Conservation (phyloP, 2,113 vertebrate species). For the Octodon degus region DNA sequence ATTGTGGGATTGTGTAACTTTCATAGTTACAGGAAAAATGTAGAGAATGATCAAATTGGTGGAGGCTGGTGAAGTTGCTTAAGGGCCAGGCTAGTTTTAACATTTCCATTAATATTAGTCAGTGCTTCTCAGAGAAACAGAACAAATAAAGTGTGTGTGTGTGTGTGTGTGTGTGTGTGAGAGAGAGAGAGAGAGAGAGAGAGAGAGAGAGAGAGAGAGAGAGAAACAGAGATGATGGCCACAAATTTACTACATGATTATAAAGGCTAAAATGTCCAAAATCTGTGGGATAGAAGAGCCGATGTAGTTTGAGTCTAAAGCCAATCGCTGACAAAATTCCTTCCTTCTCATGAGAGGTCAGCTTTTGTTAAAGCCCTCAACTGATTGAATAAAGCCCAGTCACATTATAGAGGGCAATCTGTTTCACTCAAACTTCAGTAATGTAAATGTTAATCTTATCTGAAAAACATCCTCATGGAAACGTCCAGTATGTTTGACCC, state of each 20-base stretch:
- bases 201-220: background rate
- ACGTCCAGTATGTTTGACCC: background rate
- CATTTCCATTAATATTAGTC: slow-evolving; percentile 39
- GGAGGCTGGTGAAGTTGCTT: slow-evolving; percentile 7
- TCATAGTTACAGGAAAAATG: slow-evolving; percentile 20
- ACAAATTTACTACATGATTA: background rate
- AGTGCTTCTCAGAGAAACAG: background rate
- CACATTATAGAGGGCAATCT: background rate
- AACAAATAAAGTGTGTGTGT: background rate
- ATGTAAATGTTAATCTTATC: background rate
- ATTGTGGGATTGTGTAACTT: background rate
- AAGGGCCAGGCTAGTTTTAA: background rate
- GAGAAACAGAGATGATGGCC: background rate
- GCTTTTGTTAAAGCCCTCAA: background rate
- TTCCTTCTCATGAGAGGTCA: background rate
- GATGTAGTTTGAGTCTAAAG: background rate
- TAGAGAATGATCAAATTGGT: slow-evolving; percentile 31
- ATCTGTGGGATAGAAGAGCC: background rate
- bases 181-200: background rate
- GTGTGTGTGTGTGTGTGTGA: background rate
- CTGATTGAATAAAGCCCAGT: background rate
- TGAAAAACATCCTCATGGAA: background rate
- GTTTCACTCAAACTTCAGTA: background rate
- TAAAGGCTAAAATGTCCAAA: background rate
- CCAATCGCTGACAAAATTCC: background rate